These are phyloP conservation scores for Aepyceros melampus DNA, from an alignment of 2,113 vertebrate genomes.

Conservation along the genomic window DNA sequence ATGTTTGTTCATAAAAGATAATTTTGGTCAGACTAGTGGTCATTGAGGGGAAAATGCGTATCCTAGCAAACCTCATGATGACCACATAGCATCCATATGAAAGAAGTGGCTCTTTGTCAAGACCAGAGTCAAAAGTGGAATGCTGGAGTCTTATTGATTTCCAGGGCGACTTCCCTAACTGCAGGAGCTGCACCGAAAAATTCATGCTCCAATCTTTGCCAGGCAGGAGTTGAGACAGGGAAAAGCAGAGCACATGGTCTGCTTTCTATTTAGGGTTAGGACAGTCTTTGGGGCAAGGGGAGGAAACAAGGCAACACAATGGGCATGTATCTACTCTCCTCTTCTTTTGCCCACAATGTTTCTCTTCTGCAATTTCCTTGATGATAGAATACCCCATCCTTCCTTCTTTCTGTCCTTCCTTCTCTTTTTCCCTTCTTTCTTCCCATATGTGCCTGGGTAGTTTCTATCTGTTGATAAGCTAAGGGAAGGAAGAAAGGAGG, in stretches of 20 bases:
- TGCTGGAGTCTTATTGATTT: background rate
- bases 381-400: background rate
- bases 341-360: background rate
- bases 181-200: background rate
- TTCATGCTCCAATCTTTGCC: background rate
- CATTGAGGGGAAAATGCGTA: background rate
- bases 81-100: background rate
- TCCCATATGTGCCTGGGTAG: background rate
- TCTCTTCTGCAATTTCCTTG: background rate
- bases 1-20: background rate
- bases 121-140: background rate
- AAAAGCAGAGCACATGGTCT: background rate
- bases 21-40: constrained; percentile 27
- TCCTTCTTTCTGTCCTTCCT: no score
- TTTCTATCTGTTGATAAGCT: background rate
- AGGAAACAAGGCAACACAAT: background rate
- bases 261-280: background rate
- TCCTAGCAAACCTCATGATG: background rate
- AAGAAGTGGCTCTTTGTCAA: background rate
- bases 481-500: background rate
- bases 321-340: background rate
- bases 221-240: background rate
- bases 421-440: no score
- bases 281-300: background rate
- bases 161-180: background rate